Evolutionary conservation across 2,113 vertebrate genomes (phyloP), one percentile per base, ranked within the genome.

Genomic region (Sterrhoptilus dennistouni): DNA sequence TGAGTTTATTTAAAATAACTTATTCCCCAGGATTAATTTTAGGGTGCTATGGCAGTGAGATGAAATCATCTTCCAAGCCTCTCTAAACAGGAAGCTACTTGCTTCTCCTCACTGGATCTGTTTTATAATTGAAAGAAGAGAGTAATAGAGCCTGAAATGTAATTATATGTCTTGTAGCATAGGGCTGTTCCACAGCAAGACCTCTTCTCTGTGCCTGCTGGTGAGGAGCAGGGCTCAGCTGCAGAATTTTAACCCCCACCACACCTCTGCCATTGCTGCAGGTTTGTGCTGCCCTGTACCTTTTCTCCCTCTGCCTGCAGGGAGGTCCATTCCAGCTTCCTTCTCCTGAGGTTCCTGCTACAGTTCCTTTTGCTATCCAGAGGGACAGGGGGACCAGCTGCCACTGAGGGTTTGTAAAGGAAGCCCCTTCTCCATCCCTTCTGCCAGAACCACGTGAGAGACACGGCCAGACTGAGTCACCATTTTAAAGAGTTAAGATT

Each of bases 51-150:
- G 33, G 25, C 59, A 89, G 60, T 44, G 36, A 91, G 64, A 86
- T 59, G n/a, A 94, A 93, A 93, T 38, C 60, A 57, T 69, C 74
- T 40, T 90, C 63, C 68, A 36, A 27, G 50, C 23, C 40, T 45
- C 42, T 91, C 68, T 77, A 36, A 77, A 53, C 7, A 54, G 76
- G 40, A 18, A 83, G 11, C 54, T 52, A 33, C 71, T 88, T 82
- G 27, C 83, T 74, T 69, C 72, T 91, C 50, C 75, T 86, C 50
- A 11, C 50, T 61, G 63, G 40, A 29, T 59, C 63, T 69, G 59
- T 86, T 94, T 77, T 83, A 35, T n/a, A 94, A 81, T 56, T 65
- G 93, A 90, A 80, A 40, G 71, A 88, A 64, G 57, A 87, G 56
- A 60, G 54, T 57, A 77, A 83, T 12, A 35, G 91, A 85, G 76